These are phyloP conservation scores for Heteromurus nitidus DNA, from an alignment of 2,888 invertebrate genomes.

Conservation along the genomic window DNA sequence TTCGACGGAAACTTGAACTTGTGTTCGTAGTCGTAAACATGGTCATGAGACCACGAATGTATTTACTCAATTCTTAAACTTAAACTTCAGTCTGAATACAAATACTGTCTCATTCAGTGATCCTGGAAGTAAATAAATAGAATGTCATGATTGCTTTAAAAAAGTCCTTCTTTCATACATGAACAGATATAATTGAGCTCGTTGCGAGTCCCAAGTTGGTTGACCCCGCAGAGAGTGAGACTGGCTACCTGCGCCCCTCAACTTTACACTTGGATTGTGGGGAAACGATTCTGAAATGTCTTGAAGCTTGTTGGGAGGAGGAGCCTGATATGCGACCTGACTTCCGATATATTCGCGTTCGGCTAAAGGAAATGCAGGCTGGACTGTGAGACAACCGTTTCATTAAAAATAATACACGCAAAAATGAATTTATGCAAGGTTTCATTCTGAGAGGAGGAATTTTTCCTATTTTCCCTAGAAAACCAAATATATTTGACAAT, in stretches of 20 bases:
- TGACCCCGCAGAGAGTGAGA: conserved; percentile 33
- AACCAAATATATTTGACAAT: conserved; percentile 91
- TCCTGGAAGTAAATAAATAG: too few relatives aligned
- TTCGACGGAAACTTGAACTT: too few relatives aligned
- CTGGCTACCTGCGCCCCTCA: conserved; percentile 63
- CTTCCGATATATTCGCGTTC: conserved; percentile 83
- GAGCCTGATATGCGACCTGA: conserved; percentile 88
- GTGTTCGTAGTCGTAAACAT: too few relatives aligned
- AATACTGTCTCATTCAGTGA: too few relatives aligned
- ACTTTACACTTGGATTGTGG: conserved; percentile 74
- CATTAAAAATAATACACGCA: conserved; percentile 10
- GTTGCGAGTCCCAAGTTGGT: conserved; percentile 61
- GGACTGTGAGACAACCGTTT: conserved; percentile 85
- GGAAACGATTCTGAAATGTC: conserved; percentile 76
- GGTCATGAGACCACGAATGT: too few relatives aligned
- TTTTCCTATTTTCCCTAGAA: conserved; percentile 77
- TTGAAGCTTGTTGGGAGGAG: conserved; percentile 85
- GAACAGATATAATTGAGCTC: conserved; percentile 70
- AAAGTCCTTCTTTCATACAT: not conserved
- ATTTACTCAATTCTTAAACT: too few relatives aligned
- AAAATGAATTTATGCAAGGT: too few relatives aligned
- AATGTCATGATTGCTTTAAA: not conserved
- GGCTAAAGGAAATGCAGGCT: conserved; percentile 89
- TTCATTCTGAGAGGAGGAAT: not conserved
- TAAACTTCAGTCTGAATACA: too few relatives aligned